These are phyloP conservation scores for Chaetops frenatus DNA, from an alignment of 2,113 vertebrate species.

Conservation along the genomic window DNA sequence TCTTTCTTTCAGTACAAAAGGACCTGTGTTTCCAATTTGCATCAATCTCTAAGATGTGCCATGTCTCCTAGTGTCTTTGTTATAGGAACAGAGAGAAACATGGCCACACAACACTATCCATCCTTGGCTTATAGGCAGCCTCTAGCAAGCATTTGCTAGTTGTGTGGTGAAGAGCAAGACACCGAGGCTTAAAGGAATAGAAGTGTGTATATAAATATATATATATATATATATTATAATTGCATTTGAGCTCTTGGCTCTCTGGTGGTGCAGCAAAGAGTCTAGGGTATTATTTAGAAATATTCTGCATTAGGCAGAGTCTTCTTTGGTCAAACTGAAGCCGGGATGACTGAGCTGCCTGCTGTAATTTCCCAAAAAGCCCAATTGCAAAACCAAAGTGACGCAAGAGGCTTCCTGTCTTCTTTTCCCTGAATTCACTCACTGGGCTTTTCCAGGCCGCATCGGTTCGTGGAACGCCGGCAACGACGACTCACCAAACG, in stretches of 20 bases:
- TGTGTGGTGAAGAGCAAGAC: neutral
- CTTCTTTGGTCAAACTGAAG: neutral
- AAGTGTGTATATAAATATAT: neutral
- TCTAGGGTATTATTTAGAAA: neutral
- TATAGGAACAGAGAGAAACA: neutral
- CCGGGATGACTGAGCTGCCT: neutral
- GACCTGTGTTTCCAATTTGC: neutral
- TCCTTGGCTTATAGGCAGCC: neutral
- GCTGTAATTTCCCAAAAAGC: neutral
- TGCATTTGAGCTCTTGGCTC: neutral
- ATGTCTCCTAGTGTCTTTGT: neutral
- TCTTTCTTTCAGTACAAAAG: neutral
- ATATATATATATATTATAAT: neutral
- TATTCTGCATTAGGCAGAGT: neutral
- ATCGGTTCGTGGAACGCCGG: constrained; percentile 78
- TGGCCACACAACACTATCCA: neutral
- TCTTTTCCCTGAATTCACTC: neutral
- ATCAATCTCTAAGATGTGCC: neutral
- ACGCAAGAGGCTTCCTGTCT: neutral
- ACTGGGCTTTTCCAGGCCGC: constrained; percentile 72
- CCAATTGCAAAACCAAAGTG: neutral
- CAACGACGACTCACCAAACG: constrained; percentile 79
- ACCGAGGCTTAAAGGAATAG: neutral
- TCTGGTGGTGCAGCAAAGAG: constrained; percentile 2
- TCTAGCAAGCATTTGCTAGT: neutral